Percentiles rank a stretch among this genome's conserved stretches.
Evolutionary conservation across 1,140 invertebrate species (phyloP).

Genomic region (Macrobrachium nipponense): DNA sequence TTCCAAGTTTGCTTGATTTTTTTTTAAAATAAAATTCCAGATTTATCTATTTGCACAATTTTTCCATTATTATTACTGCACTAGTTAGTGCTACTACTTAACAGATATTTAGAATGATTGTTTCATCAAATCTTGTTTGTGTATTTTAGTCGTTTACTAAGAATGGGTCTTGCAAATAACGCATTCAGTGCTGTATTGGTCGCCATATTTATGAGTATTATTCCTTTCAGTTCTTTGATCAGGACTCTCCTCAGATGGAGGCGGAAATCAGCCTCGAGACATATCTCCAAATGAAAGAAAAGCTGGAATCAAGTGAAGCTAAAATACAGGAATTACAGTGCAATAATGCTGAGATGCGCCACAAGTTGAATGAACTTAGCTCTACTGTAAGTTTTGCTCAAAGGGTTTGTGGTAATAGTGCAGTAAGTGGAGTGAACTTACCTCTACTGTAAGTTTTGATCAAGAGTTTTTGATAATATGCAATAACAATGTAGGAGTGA

Average conservation of each 20-base stretch:
- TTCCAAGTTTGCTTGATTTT: too few species aligned
- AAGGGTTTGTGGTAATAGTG: background rate
- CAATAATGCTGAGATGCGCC: slow-evolving; percentile 54
- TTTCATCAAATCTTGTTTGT: too few species aligned
- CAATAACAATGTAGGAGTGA: background rate
- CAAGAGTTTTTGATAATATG: background rate
- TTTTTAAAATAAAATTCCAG: too few species aligned
- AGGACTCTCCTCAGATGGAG: background rate
- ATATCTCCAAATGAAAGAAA: slow-evolving; percentile 49
- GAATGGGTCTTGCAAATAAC: too few species aligned
- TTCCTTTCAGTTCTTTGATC: too few species aligned
- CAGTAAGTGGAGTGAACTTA: slow-evolving; percentile 42
- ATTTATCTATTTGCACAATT: too few species aligned
- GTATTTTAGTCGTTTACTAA: too few species aligned
- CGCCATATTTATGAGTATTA: too few species aligned
- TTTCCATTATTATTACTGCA: too few species aligned
- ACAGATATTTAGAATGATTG: too few species aligned
- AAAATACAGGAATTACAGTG: slow-evolving; percentile 62
- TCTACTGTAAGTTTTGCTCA: slow-evolving; percentile 13
- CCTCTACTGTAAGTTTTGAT: slow-evolving; percentile 15
- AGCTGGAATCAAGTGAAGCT: slow-evolving; percentile 70
- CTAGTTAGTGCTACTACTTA: too few species aligned
- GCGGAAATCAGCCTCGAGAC: slow-evolving; percentile 12
- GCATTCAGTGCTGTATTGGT: too few species aligned
- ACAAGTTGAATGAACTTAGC: slow-evolving; percentile 46